Conservation (phyloP, 2,797 vertebrate genomes). For the Potorous gilbertii region DNA sequence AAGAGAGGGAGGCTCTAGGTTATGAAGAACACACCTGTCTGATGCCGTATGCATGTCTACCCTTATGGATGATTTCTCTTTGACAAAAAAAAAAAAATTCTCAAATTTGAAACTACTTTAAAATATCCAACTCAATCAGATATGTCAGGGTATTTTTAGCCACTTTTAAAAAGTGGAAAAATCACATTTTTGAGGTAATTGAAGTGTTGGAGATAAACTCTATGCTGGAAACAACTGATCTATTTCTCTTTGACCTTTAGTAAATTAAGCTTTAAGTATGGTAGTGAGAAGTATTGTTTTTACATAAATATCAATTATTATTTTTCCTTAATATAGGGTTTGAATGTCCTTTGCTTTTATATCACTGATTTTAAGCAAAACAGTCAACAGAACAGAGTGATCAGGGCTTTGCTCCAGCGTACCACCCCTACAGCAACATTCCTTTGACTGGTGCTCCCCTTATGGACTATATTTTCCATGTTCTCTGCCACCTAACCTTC, state of each 20-base stretch:
- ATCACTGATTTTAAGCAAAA: neutral
- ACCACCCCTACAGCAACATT: neutral
- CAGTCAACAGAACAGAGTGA: neutral
- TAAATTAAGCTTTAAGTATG: neutral
- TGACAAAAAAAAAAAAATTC: neutral
- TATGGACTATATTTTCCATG: neutral
- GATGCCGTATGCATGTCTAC: neutral
- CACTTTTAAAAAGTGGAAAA: neutral
- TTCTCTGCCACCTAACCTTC: neutral
- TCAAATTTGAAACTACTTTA: neutral
- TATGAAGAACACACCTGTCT: neutral
- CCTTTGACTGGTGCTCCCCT: neutral
- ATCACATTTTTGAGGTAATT: neutral
- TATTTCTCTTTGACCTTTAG: neutral
- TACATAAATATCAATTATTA: neutral
- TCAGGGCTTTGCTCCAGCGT: neutral
- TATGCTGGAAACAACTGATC: neutral
- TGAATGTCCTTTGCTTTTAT: neutral
- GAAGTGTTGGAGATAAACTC: neutral
- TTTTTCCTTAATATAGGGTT: neutral
- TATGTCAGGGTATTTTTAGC: neutral
- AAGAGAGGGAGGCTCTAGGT: neutral
- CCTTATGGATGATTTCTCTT: neutral
- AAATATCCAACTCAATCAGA: neutral
- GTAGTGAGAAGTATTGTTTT: neutral